Evolutionary conservation across 2,113 vertebrate species (phyloP), one percentile per base, ranked within the genome.

Genomic region (Megaceryle torquata): DNA sequence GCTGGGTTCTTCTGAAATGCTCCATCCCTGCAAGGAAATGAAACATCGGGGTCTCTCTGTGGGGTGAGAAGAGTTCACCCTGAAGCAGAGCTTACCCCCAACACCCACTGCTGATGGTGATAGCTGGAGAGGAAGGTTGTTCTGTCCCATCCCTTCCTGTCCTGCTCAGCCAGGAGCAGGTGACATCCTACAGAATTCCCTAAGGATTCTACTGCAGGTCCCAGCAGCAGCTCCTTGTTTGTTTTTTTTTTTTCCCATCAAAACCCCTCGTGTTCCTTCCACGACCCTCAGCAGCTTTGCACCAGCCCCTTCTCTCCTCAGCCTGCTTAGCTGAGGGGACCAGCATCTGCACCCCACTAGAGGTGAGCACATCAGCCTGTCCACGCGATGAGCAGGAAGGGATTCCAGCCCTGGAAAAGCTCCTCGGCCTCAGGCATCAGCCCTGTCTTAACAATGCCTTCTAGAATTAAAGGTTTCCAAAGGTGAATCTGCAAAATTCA

Each of bases 381-480:
- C 76, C n/a, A 29, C 1, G 13, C 0, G 2, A 56, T 2, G 1
- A 54, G 22, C 53, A 51, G 50, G 54, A 60, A 26, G 6, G 70
- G 63, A 29, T 8, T 83, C 61, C 44, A 15, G 48, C 48, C 37
- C 61, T 46, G 41, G 64, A 39, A 89, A 77, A 1, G 2, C 48
- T 70, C 64, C 56, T 50, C 41, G 56, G 64, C 11, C 41, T 11
- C 14, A 26, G 35, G 29, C 77, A 64, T 48, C 12, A 61, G 20
- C 35, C 26, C 1, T 1, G 37, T 33, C 57, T 50, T 43, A 77
- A 22, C 1, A 4, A 70, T 1, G 0, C 20, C 20, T 41, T 41
- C 76, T 80, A 61, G 61, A 54, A 57, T 63, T 4, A 9, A 10
- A 26, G 10, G 43, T 14, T 51, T 82, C 64, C 37, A 65, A n/a